Evolutionary conservation across 2,888 invertebrate genomes (phyloP).

Genomic region (Drosophila prostipennis): DNA sequence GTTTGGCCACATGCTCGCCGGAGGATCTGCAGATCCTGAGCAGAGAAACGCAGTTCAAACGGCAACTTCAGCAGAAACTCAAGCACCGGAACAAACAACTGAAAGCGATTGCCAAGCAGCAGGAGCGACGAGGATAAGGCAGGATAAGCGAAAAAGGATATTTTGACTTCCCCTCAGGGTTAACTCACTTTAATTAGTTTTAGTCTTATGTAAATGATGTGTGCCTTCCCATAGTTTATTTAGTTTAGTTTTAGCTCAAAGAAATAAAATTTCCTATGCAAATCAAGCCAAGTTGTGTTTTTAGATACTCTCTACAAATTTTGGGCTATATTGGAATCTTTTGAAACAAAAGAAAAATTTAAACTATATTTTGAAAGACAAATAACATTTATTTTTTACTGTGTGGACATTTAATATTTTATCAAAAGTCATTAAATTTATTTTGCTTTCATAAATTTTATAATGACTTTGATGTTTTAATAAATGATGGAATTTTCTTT

Average conservation of each 20-base stretch:
- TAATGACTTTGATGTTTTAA: no score
- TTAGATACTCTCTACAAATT: not conserved
- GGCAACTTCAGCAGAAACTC: conserved; percentile 49
- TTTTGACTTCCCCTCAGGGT: conserved; percentile 7
- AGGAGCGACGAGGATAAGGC: conserved; percentile 6
- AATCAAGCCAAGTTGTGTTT: conserved; percentile 22
- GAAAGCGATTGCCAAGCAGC: conserved; percentile 42
- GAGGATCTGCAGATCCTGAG: conserved; percentile 62
- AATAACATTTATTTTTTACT: no score
- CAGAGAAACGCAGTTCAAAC: conserved; percentile 60
- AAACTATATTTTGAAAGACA: no score
- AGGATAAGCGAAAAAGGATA: not conserved
- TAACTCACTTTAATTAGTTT: conserved; percentile 10
- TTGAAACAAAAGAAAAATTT: no score
- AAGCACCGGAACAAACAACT: conserved; percentile 56
- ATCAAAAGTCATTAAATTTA: no score
- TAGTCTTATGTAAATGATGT: conserved; percentile 34
- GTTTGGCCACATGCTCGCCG: conserved; percentile 48
- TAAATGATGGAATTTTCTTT: no score
- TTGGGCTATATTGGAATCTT: no score
- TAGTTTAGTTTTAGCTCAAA: conserved; percentile 25
- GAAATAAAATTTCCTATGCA: conserved; percentile 60
- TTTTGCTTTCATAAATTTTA: no score
- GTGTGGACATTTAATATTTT: no score
- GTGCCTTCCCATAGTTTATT: conserved; percentile 27